Base-by-base conservation (phyloP, 2,113 vertebrate genomes). In the Anser cygnoides region DNA sequence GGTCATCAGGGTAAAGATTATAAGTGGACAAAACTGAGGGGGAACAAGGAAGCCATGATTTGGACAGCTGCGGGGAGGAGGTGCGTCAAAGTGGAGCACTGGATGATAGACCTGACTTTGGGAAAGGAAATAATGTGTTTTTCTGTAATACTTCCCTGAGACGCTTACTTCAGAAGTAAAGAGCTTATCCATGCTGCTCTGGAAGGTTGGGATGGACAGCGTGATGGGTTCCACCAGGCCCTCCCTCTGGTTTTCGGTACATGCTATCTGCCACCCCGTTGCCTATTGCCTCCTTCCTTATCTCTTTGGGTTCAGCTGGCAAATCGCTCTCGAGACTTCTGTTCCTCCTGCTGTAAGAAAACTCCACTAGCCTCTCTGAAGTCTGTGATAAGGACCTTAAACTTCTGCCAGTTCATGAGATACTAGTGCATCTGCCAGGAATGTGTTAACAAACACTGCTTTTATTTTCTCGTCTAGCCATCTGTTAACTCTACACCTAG, bases 301-400 rank as follows among this genome's bases (percentile, higher is more conserved):
- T 70, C 95, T 87, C 29, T 31, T 59, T 72, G 57, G n/a, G 22
- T 75, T 89, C 49, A 52, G 9, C 52, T 79, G 0, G 61, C 13
- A n/a, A 0, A 20, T 54, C 77, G 37, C 43, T 50, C 52, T 72
- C 0, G 0, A 73, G 26, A 19, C 39, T 86, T 46, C 10, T 59
- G 20, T 84, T 10, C 44, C 10, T 87, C 83, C n/a, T 90, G 3
- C 20, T 54, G 0, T 11, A 31, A 61, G 43, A 70, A 84, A 66
- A 71, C 10, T 4, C 9, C 19, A 71, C 31, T 14, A 52, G 23
- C 16, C n/a, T 77, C 76, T 92, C 44, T 80, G 23, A 88, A 59
- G 50, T 31, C 74, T 89, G 87, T 89, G 44, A 11, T 74, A 11
- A 29, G 41, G 43, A 58, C 41, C 13, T 41, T 37, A 52, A 58